phyloP scores from a whole-genome alignment of 1,140 invertebrate species.

The Trinorchestia longiramus region DNA sequence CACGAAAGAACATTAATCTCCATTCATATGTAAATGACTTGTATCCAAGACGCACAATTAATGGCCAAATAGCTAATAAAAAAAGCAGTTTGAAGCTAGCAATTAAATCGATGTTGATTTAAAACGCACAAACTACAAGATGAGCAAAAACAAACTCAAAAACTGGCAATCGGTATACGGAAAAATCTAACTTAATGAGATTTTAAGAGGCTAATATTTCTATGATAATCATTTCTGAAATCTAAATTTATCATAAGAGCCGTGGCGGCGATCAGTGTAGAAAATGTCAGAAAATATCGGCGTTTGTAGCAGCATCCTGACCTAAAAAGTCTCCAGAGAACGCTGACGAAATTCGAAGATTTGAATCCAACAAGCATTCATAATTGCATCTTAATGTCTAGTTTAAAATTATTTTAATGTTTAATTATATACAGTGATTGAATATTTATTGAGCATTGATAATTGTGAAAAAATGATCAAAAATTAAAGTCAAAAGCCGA shows the following conservation, averaged over 20 bases:
- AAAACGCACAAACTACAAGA: background rate
- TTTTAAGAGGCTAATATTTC: background rate
- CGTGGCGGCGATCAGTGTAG: background rate
- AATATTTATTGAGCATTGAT: background rate
- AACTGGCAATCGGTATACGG: background rate
- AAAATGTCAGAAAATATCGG: background rate
- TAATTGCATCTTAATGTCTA: background rate
- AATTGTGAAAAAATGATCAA: background rate
- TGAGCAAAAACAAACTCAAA: background rate
- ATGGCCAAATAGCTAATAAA: background rate
- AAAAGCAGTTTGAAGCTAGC: background rate
- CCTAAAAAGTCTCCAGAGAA: background rate
- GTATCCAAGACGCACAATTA: background rate
- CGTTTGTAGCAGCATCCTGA: background rate
- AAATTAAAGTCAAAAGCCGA: background rate
- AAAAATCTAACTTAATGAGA: background rate
- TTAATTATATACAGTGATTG: background rate
- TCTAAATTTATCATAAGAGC: background rate
- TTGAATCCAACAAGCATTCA: background rate
- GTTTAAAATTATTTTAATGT: background rate
- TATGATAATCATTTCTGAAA: background rate
- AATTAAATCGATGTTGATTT: background rate
- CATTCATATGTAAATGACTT: background rate
- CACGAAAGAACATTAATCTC: conserved; percentile 49
- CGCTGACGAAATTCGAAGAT: background rate